Base-by-base conservation (phyloP, 2,797 vertebrate species). In the Gallinago stenura region DNA sequence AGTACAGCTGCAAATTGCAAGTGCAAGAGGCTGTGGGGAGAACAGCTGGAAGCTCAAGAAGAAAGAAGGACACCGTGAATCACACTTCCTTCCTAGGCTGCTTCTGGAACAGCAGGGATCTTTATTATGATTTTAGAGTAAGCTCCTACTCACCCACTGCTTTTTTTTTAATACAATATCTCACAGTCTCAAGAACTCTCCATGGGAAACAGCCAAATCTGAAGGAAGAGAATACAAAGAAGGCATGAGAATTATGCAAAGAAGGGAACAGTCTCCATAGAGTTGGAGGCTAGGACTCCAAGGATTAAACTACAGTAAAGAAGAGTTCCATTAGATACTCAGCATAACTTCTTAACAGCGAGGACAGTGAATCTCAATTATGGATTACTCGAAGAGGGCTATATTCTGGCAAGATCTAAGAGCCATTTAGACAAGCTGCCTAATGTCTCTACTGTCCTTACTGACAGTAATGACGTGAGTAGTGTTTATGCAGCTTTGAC, bases 31-130 rank as follows among this genome's bases (percentile, higher is more conserved):
- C n/a, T 80, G 58, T 31, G 53, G 35, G 56, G 75, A 80, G 61
- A 92, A 75, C 72, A 87, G 69, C 79, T 94, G 96, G 83, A 96
- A 85, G 18, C 37, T 83, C 41, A 87, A 75, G 68, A 89, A 84
- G 75, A 92, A 77, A 75, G 20, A 60, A 45, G 60, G 68, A 61
- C 41, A 45, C 31, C 45, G 35, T 89, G 79, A 90, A 91, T 87
- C 76, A 85, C 46, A 58, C 21, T 94, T 96, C 68, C 79, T 96
- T 89, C 80, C 87, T 79, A 79, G 58, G 15, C 66, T 86, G 65
- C 57, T 93, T 81, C 89, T 93, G 76, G 82, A 88, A 69, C 85
- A 95, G 83, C 62, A 62, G 65, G 50, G 17, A 53, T 73, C 57
- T 83, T 77, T 37, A 56, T 76, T 69, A 46, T 18, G 33, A 86